Percentiles rank a stretch among this genome's conserved stretches.
These are phyloP conservation scores for Heliconius aoede DNA, from an alignment of 2,888 invertebrate genomes.

Conservation along the genomic window DNA sequence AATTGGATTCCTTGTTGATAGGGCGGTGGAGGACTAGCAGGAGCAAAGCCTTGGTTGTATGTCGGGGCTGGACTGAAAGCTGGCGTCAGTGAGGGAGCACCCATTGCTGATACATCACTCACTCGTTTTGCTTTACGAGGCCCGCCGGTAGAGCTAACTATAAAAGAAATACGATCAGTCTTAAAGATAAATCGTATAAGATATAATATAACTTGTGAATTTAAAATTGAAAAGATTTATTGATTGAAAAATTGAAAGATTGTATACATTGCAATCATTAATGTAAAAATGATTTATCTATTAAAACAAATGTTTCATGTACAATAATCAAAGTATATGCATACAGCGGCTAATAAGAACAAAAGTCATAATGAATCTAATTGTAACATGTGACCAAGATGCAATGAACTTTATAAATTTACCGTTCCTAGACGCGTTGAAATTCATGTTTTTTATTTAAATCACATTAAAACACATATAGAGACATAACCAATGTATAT, in stretches of 20 bases:
- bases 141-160: slow-evolving; percentile 70
- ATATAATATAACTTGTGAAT: background rate
- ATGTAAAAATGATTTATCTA: background rate
- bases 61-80: slow-evolving; percentile 60
- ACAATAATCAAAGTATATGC: slow-evolving; percentile 5
- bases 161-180: slow-evolving; percentile 47
- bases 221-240: too few species aligned
- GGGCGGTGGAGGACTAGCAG: slow-evolving; percentile 64
- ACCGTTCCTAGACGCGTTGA: slow-evolving; percentile 81
- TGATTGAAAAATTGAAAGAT: too few species aligned
- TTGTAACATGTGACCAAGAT: slow-evolving; percentile 23
- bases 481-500: slow-evolving; percentile 63
- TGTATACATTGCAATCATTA: background rate
- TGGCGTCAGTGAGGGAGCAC: slow-evolving; percentile 76
- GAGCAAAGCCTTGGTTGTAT: slow-evolving; percentile 60
- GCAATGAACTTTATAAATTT: slow-evolving; percentile 44
- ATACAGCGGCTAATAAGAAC: slow-evolving; percentile 14
- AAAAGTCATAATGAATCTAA: slow-evolving; percentile 26
- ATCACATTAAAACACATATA: slow-evolving; percentile 52
- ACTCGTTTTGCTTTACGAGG: slow-evolving; percentile 86
- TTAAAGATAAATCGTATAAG: slow-evolving; percentile 27
- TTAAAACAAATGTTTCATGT: background rate
- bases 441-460: slow-evolving; percentile 67
- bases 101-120: slow-evolving; percentile 88
- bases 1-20: slow-evolving; percentile 75